phyloP scores from a whole-genome alignment of 2,797 vertebrate species.

The Masticophis lateralis region DNA sequence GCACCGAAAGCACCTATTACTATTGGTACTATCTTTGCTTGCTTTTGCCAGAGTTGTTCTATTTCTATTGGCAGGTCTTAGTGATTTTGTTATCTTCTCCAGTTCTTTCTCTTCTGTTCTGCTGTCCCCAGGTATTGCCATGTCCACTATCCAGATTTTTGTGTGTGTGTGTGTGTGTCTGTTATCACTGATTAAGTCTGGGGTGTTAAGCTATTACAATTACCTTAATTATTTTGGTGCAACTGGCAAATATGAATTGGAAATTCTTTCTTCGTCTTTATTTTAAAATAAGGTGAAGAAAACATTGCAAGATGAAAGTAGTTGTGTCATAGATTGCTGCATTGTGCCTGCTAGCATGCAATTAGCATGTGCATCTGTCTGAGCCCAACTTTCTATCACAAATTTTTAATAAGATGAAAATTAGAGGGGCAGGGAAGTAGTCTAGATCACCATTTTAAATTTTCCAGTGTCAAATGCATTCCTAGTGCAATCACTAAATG shows the following conservation, averaged over 20 bases:
- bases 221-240: neutral
- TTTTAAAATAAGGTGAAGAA: neutral
- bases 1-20: neutral
- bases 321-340: neutral
- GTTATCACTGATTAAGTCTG: neutral
- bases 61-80: neutral
- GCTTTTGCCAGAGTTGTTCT: neutral
- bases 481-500: constrained; percentile 44
- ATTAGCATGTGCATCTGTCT: neutral
- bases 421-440: neutral
- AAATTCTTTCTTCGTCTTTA: neutral
- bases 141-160: neutral
- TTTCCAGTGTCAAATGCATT: constrained; percentile 44
- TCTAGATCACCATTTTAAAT: constrained; percentile 37
- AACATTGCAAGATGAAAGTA: neutral
- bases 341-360: neutral
- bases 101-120: neutral
- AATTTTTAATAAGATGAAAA: constrained; percentile 32
- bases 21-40: neutral
- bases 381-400: constrained; percentile 28
- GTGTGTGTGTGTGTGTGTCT: no score
- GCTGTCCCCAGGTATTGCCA: neutral
- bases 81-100: neutral
- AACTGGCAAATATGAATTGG: neutral
- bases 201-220: neutral